Evolutionary conservation across 64 coral and sea anemone genomes (phyloP).

Genomic region (Montipora sp.): DNA sequence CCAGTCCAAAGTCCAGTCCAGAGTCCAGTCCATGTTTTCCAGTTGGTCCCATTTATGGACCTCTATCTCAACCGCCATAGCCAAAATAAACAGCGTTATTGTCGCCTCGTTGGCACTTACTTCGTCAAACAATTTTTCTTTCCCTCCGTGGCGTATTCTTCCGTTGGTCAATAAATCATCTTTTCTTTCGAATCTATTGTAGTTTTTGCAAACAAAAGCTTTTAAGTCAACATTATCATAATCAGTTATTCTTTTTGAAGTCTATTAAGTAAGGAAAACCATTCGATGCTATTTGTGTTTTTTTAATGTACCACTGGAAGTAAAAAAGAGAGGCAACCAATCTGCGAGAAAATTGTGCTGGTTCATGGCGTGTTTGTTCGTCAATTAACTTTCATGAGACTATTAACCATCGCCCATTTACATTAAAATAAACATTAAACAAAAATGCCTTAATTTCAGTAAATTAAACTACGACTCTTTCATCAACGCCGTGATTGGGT

Average conservation of each 20-base stretch:
- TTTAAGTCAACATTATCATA: slow-evolving; percentile 13
- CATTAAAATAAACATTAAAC: background rate
- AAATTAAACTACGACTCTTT: background rate
- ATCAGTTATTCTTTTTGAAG: background rate
- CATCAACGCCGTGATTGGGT: slow-evolving; percentile 7
- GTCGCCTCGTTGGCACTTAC: too few relatives aligned
- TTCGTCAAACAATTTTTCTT: too few relatives aligned
- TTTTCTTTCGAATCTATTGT: background rate
- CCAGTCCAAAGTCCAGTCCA: too few relatives aligned
- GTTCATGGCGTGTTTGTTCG: slow-evolving; percentile 1
- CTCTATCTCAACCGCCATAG: too few relatives aligned
- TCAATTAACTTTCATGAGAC: background rate
- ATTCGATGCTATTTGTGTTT: background rate
- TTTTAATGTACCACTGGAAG: background rate
- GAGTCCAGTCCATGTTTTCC: too few relatives aligned
- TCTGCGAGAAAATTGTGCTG: background rate
- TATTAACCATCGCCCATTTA: background rate
- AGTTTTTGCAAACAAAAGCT: background rate
- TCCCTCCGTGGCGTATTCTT: too few relatives aligned
- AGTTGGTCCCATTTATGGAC: too few relatives aligned
- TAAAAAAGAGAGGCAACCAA: background rate
- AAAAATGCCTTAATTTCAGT: background rate
- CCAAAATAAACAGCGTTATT: too few relatives aligned
- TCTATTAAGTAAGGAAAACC: background rate
- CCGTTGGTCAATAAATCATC: background rate